Evolutionary conservation across 2,113 vertebrate genomes (phyloP).

Genomic region (Rhadina sibilatrix): DNA sequence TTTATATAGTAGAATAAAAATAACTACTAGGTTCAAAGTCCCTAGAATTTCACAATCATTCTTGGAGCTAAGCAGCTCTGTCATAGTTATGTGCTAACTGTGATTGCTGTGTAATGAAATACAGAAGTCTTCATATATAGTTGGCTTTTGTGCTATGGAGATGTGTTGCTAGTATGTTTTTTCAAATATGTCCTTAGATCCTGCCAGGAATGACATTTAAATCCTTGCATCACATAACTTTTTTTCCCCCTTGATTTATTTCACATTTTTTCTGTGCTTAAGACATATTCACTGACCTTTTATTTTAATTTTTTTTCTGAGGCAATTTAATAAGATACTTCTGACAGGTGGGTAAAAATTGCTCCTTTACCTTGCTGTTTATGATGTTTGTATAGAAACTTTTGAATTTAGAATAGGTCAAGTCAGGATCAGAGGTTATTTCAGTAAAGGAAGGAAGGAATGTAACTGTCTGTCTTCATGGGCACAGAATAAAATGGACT

Average conservation of each 20-base stretch:
- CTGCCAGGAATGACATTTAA: background rate
- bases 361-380: background rate
- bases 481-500: background rate
- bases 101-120: background rate
- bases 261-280: background rate
- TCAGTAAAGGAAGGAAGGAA: background rate
- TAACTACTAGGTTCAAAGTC: background rate
- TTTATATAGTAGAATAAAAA: background rate
- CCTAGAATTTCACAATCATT: background rate
- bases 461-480: background rate
- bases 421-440: background rate
- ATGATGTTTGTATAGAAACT: background rate
- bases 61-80: background rate
- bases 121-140: background rate
- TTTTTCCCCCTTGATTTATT: background rate
- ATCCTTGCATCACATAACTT: background rate
- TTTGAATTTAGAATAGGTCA: background rate
- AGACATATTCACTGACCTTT: background rate
- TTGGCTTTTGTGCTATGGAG: background rate
- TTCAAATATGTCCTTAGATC: background rate
- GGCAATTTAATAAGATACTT: background rate
- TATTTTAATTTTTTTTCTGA: background rate
- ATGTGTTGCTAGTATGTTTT: rapidly evolving
- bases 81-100: background rate
- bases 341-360: background rate